A percentile compares a stretch with the other conserved stretches of the same genome.
These are phyloP conservation scores for Micromesistius poutassou DNA, from an alignment of 2,797 vertebrate species.

Conservation along the genomic window DNA sequence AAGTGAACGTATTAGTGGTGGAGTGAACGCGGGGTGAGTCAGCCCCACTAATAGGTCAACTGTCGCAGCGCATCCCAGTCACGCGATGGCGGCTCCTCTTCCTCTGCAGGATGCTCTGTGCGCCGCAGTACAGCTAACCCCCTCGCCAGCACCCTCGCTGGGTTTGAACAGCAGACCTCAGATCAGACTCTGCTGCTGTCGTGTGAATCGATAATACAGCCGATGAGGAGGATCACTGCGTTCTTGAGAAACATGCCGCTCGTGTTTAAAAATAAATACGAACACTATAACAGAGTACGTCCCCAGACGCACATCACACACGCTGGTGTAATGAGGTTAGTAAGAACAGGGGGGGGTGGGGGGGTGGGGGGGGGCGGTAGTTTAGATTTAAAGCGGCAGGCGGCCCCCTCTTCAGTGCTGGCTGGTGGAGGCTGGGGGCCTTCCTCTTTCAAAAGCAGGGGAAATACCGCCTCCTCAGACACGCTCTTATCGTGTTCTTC, in stretches of 20 bases:
- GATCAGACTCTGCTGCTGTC: neutral
- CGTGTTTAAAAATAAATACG: neutral
- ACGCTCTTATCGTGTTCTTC: constrained; percentile 19
- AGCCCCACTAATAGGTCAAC: constrained; percentile 79
- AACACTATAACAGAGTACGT: neutral
- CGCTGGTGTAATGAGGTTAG: neutral
- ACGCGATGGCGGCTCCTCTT: constrained; percentile 46
- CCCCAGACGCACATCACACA: neutral
- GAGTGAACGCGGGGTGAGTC: constrained; percentile 71
- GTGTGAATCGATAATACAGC: neutral
- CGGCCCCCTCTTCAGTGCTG: constrained; percentile 18
- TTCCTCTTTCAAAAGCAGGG: constrained; percentile 31
- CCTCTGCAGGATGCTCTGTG: constrained; percentile 43
- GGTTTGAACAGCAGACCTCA: no score
- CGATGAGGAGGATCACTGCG: neutral
- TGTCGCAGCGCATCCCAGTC: constrained; percentile 75
- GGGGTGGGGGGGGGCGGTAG: neutral
- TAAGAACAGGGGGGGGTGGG: neutral
- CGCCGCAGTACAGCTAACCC: constrained; percentile 10
- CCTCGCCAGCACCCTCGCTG: neutral
- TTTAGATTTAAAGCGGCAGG: constrained; percentile 4
- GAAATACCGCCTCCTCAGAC: constrained; percentile 27
- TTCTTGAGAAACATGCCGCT: neutral
- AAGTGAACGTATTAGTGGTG: constrained; percentile 73
- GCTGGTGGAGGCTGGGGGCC: constrained; percentile 14